These are phyloP conservation scores for Crematogaster levior DNA, from an alignment of 2,888 invertebrate species.

Conservation along the genomic window DNA sequence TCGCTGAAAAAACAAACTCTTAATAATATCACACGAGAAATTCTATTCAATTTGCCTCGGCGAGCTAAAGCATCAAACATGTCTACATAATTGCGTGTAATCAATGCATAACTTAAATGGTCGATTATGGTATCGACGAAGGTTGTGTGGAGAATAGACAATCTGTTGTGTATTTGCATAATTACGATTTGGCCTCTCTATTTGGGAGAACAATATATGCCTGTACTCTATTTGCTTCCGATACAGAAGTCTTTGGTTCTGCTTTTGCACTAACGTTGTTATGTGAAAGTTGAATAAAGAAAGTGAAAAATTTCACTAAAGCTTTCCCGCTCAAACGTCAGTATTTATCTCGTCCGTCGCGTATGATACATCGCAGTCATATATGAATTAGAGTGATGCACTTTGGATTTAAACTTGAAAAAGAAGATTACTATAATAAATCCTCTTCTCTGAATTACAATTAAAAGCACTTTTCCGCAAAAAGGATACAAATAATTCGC, in stretches of 20 bases:
- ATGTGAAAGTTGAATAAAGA: background rate
- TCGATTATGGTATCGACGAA: constrained; percentile 8
- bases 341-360: constrained; percentile 14
- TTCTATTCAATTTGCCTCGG: constrained; percentile 2
- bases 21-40: background rate
- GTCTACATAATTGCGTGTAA: constrained; percentile 28
- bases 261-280: background rate
- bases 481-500: background rate
- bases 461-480: background rate
- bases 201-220: constrained; percentile 5
- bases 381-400: constrained; percentile 27
- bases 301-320: constrained; percentile 16
- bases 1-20: background rate
- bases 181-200: constrained; percentile 20
- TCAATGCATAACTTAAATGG: constrained; percentile 21
- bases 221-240: background rate
- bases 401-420: constrained; percentile 13
- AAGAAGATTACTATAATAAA: constrained; percentile 35
- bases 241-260: background rate
- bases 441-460: background rate
- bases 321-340: constrained; percentile 1
- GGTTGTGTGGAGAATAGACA: background rate
- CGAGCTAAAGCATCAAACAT: background rate
- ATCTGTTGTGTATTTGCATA: constrained; percentile 27
- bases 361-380: constrained; percentile 1